These are phyloP conservation scores for Drosophila kambysellisi DNA, from an alignment of 2,888 invertebrate genomes.

Conservation along the genomic window DNA sequence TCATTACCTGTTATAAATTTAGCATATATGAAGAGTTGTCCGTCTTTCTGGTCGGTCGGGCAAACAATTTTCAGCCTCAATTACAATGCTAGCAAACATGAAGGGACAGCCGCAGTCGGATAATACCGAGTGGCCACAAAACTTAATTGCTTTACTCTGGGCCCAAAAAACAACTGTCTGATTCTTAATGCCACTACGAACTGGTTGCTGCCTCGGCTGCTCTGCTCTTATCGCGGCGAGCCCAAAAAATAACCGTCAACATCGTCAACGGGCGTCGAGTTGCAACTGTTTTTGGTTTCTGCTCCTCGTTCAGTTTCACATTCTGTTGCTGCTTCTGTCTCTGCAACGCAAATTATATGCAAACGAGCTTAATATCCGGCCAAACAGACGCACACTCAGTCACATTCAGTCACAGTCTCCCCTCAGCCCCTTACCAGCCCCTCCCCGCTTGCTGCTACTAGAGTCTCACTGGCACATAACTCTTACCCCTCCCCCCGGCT, in stretches of 20 bases:
- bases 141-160: slow-evolving; percentile 72
- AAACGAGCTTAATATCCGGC: slow-evolving; percentile 82
- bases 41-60: slow-evolving; percentile 21
- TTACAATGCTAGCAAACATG: slow-evolving; percentile 47
- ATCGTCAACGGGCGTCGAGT: slow-evolving; percentile 51
- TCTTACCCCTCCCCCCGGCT: not conserved
- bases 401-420: slow-evolving; percentile 8
- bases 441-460: not conserved
- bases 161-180: slow-evolving; percentile 54
- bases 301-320: slow-evolving; percentile 30
- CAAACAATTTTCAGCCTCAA: slow-evolving; percentile 58
- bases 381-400: slow-evolving; percentile 69
- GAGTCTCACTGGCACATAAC: not conserved
- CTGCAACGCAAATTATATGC: slow-evolving; percentile 79
- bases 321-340: slow-evolving; percentile 55
- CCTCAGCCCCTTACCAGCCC: not conserved
- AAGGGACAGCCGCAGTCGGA: slow-evolving; percentile 58
- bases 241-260: slow-evolving; percentile 68
- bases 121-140: slow-evolving; percentile 68
- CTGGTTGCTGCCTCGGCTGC: slow-evolving; percentile 14
- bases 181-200: slow-evolving; percentile 60
- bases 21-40: slow-evolving; percentile 36
- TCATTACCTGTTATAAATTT: slow-evolving; percentile 54
- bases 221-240: slow-evolving; percentile 67
- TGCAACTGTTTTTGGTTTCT: slow-evolving; percentile 37